phyloP scores from a whole-genome alignment of 2,888 invertebrate genomes.

The Pasiphila rectangulata region DNA sequence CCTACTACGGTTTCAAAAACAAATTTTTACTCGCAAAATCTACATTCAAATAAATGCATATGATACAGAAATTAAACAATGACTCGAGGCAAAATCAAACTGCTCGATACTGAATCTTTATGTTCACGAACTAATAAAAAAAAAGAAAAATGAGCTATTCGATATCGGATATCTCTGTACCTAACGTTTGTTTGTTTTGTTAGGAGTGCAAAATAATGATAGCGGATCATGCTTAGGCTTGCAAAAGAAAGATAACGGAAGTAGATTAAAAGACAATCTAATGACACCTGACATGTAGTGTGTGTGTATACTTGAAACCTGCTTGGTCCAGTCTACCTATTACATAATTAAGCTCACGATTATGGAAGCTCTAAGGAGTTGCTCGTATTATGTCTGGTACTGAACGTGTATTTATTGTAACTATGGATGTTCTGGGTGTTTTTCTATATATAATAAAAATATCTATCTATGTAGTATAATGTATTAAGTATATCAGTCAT shows the following conservation, averaged over 20 bases:
- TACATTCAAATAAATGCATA: slow-evolving; percentile 32
- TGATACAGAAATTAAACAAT: background rate
- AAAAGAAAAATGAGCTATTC: slow-evolving; percentile 1
- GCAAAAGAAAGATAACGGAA: slow-evolving; percentile 3
- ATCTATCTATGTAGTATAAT: no score
- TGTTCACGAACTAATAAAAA: slow-evolving; percentile 12
- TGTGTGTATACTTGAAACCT: slow-evolving; percentile 19
- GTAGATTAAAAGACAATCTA: slow-evolving; percentile 14
- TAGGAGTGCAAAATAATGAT: no score
- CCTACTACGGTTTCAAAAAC: slow-evolving; percentile 54
- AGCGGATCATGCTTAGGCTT: no score
- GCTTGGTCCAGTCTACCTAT: slow-evolving; percentile 24
- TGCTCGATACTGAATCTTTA: background rate
- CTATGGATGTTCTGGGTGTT: no score
- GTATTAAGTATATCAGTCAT: no score
- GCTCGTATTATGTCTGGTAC: slow-evolving; percentile 2
- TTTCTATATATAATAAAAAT: no score
- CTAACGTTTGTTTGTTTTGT: background rate
- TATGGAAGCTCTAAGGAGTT: slow-evolving; percentile 18
- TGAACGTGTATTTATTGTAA: no score
- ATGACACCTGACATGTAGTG: slow-evolving; percentile 19
- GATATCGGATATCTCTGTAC: background rate
- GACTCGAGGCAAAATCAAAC: background rate
- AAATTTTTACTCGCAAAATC: slow-evolving; percentile 43
- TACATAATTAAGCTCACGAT: slow-evolving; percentile 20